These are phyloP conservation scores for Agrilus mali DNA, from an alignment of 2,888 invertebrate species.

Conservation along the genomic window DNA sequence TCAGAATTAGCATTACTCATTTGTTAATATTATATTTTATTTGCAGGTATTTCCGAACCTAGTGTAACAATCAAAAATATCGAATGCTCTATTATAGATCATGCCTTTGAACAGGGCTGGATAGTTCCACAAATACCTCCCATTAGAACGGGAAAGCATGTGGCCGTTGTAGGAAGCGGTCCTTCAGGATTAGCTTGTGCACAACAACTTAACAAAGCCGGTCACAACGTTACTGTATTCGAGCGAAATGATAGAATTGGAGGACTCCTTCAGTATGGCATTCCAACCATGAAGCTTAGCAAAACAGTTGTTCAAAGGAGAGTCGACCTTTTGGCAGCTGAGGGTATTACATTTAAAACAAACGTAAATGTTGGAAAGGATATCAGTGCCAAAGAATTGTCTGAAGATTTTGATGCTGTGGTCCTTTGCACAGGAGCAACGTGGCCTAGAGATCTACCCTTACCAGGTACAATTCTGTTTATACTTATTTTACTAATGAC, in stretches of 20 bases:
- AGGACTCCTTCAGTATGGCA: conserved; percentile 93
- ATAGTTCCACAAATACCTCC: conserved; percentile 55
- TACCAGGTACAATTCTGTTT: conserved; percentile 45
- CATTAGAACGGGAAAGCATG: conserved; percentile 29
- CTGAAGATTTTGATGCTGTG: conserved; percentile 66
- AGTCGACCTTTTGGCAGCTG: conserved; percentile 71
- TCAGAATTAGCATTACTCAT: background rate
- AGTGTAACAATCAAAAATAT: conserved; percentile 98
- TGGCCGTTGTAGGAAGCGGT: conserved; percentile 89
- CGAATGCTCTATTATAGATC: conserved; percentile 96
- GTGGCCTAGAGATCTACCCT: conserved; percentile 85
- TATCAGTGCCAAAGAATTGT: conserved; percentile 59
- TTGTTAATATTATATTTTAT: background rate
- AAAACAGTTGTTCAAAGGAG: conserved; percentile 88
- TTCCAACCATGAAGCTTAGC: conserved; percentile 96
- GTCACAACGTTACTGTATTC: conserved; percentile 91
- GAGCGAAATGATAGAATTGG: conserved; percentile 94
- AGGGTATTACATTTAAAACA: conserved; percentile 78
- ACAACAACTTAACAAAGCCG: conserved; percentile 93
- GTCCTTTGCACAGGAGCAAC: conserved; percentile 89
- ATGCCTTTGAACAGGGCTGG: conserved; percentile 95
- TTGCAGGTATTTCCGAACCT: conserved; percentile 71
- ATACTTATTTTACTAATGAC: no score
- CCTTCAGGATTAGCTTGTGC: conserved; percentile 92
- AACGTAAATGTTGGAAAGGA: conserved; percentile 86